Conservation (phyloP, 2,113 vertebrate species). For the Dendrocopos noguchii region DNA sequence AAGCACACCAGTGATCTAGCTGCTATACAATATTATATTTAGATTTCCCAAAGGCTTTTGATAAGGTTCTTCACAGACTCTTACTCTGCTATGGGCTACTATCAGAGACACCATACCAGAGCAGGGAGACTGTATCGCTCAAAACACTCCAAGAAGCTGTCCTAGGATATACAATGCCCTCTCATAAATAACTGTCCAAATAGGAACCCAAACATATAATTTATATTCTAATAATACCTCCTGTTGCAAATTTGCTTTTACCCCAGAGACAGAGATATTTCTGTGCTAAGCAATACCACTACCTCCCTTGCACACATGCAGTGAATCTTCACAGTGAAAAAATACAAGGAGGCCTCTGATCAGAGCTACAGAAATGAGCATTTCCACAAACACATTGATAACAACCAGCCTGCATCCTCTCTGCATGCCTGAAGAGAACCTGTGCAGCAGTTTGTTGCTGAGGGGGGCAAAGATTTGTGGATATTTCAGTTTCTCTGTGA, state of each 20-base stretch:
- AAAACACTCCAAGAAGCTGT: background rate
- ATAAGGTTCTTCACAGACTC: background rate
- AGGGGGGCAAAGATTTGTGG: background rate
- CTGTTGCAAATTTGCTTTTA: background rate
- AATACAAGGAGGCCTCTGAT: background rate
- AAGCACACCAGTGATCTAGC: background rate
- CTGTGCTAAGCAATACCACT: background rate
- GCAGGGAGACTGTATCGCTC: background rate
- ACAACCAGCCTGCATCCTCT: accelerated
- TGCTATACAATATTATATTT: background rate
- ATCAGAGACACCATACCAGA: background rate
- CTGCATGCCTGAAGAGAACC: background rate
- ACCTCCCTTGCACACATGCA: background rate
- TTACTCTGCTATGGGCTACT: background rate
- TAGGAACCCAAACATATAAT: background rate
- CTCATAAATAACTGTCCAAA: background rate
- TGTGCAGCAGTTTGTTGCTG: background rate
- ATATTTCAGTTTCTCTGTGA: background rate
- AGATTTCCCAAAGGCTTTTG: background rate
- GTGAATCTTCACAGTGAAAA: background rate
- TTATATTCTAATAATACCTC: background rate
- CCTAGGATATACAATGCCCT: background rate
- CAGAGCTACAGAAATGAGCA: background rate
- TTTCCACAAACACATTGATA: background rate
- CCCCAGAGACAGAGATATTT: background rate